Base-by-base conservation (phyloP, 2,113 vertebrate species). In the Entelurus aequoreus region DNA sequence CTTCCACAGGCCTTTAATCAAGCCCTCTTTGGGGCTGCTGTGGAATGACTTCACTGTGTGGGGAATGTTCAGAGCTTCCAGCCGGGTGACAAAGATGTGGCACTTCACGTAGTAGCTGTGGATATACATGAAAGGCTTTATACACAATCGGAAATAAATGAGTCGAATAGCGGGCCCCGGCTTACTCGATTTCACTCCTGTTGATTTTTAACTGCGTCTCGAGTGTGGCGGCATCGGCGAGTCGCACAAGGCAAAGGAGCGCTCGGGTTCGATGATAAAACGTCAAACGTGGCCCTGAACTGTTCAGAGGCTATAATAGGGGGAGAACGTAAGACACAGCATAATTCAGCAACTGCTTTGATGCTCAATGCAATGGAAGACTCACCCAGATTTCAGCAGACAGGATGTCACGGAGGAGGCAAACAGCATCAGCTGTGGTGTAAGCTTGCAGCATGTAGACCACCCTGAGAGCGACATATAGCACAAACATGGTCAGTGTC, bases 1-100 rank as follows among this genome's bases (percentile, higher is more conserved):
- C 66, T 96, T 99, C 96, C 96, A 99, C 0, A 99, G 85, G 5
- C 96, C 96, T 73, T 98, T 99, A 52, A 98, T 90, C 89, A 99
- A 92, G 50, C 95, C 97, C 74, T 99, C 96, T 80, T 99, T 99
- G 0, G 95, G 92, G 57, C 93, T 93, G 66, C 76, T 94, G 69
- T 93, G 90, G 72, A 99, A 99, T 5, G 94, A 91, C 72, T 94
- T 92, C 10, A 92, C 88, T 0, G 94, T 98, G 66, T 95, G 95
- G 0, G 95, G 94, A 68, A 99, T 95, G 80, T 96, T 96, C 71
- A 99, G 74, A 0, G 68, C 87, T 87, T 99, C 95, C 88, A 99
- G 90, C 40, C 92, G 92, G 36, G 95, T 89, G 71, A 99, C 92
- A 54, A 93, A 98, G 64, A 93, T 86, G 75, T 93, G 92, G 81